phyloP scores from a whole-genome alignment of 2,797 vertebrate species.

The Ptychobarbus kaznakovi region DNA sequence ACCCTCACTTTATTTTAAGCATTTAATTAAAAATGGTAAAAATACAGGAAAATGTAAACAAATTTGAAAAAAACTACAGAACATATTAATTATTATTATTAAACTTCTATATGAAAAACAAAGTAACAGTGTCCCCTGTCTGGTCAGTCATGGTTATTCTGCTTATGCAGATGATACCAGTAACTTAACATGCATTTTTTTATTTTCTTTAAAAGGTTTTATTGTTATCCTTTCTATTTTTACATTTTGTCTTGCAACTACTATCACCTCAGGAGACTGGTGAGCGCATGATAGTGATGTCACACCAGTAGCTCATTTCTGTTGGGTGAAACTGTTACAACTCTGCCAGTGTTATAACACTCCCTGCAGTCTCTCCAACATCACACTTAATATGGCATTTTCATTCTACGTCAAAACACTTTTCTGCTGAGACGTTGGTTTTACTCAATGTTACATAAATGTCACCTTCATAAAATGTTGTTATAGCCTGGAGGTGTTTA shows the following conservation, averaged over 20 bases:
- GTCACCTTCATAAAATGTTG: neutral
- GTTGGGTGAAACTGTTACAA: slow-evolving; percentile 13
- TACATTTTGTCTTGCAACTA: neutral
- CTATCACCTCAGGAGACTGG: neutral
- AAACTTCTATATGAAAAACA: neutral
- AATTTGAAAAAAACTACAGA: too few relatives aligned
- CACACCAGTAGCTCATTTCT: neutral
- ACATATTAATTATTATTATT: neutral
- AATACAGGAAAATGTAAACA: too few relatives aligned
- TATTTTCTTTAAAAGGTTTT: neutral
- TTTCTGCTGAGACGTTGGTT: neutral
- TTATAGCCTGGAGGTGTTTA: neutral
- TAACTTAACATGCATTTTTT: neutral
- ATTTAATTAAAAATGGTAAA: too few relatives aligned
- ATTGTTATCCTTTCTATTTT: neutral
- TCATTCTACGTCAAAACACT: neutral
- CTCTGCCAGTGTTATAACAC: slow-evolving; percentile 1
- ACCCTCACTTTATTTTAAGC: too few relatives aligned
- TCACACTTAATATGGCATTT: neutral
- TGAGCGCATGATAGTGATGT: neutral
- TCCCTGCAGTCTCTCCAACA: neutral
- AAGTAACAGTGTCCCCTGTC: neutral
- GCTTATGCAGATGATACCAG: neutral
- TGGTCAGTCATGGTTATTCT: too few relatives aligned
- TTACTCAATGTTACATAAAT: neutral